A percentile compares a stretch with the other conserved stretches of the same genome.
Conservation (phyloP, 2,888 invertebrate species). For the Antitype chi region DNA sequence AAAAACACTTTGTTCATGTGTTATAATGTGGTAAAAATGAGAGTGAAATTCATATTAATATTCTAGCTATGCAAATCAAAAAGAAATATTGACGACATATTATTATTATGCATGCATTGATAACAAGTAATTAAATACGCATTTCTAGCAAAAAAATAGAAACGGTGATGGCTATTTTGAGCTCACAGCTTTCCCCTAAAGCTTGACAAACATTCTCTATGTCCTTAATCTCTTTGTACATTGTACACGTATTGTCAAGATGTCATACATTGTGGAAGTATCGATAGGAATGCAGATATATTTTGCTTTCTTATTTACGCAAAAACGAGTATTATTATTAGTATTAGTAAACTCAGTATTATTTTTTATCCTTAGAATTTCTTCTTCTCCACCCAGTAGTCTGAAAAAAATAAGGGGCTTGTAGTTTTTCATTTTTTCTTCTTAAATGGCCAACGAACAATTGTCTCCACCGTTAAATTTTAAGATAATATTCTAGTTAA, state of each 20-base stretch:
- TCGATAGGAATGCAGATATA: not conserved
- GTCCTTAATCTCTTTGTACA: slow-evolving; percentile 28
- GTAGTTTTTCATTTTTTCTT: no score
- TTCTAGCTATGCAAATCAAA: not conserved
- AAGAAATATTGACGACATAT: not conserved
- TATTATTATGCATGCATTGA: slow-evolving; percentile 4
- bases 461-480: no score
- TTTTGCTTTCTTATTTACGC: not conserved
- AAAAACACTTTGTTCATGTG: no score
- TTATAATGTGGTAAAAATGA: not conserved
- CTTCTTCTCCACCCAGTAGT: not conserved
- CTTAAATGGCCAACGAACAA: no score
- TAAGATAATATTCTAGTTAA: no score
- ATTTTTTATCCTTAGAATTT: not conserved
- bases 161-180: slow-evolving; percentile 14
- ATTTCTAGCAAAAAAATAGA: slow-evolving; percentile 20
- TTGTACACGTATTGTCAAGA: not conserved
- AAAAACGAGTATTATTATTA: no score
- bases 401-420: not conserved
- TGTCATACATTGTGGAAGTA: slow-evolving; percentile 13
- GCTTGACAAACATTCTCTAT: slow-evolving; percentile 17
- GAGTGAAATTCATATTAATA: not conserved
- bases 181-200: slow-evolving; percentile 28
- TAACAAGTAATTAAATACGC: slow-evolving; percentile 3
- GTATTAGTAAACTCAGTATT: no score